These are phyloP conservation scores for Sarcophaga subvicina DNA, from an alignment of 2,888 invertebrate genomes.

Conservation along the genomic window DNA sequence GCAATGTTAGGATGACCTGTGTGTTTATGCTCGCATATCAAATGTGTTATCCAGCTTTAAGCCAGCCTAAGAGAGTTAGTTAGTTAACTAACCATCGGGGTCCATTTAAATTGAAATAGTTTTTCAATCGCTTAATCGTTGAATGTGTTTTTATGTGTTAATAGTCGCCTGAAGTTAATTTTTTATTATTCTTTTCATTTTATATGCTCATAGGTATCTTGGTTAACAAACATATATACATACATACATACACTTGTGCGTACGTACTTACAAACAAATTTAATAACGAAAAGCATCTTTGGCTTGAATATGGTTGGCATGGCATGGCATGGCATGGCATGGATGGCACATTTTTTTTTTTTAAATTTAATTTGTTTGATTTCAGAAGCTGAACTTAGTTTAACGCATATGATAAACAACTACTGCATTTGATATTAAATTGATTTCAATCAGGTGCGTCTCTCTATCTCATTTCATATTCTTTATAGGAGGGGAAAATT, in stretches of 20 bases:
- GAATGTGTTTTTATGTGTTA: constrained; percentile 64
- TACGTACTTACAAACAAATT: background rate
- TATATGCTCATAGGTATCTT: background rate
- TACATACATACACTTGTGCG: background rate
- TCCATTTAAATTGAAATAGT: constrained; percentile 53
- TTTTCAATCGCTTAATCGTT: constrained; percentile 59
- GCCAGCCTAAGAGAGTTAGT: background rate
- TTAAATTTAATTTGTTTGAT: constrained; percentile 39
- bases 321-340: background rate
- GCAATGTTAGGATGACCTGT: background rate
- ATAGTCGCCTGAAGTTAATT: constrained; percentile 64
- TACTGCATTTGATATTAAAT: constrained; percentile 42
- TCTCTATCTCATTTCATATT: too few relatives aligned
- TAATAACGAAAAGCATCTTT: background rate
- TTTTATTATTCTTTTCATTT: constrained; percentile 18
- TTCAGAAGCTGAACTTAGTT: constrained; percentile 69
- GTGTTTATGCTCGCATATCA: constrained; percentile 53
- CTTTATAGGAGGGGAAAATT: too few relatives aligned
- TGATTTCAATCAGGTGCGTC: constrained; percentile 49
- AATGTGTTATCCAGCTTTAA: constrained; percentile 56
- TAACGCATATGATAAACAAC: constrained; percentile 66
- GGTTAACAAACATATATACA: background rate
- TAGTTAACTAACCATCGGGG: constrained; percentile 28
- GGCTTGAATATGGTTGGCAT: too few relatives aligned
- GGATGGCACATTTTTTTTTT: background rate